A percentile compares a stretch with the other conserved stretches of the same genome.
phyloP scores from a whole-genome alignment of 1,140 invertebrate genomes.

The Drosophila virilis region DNA sequence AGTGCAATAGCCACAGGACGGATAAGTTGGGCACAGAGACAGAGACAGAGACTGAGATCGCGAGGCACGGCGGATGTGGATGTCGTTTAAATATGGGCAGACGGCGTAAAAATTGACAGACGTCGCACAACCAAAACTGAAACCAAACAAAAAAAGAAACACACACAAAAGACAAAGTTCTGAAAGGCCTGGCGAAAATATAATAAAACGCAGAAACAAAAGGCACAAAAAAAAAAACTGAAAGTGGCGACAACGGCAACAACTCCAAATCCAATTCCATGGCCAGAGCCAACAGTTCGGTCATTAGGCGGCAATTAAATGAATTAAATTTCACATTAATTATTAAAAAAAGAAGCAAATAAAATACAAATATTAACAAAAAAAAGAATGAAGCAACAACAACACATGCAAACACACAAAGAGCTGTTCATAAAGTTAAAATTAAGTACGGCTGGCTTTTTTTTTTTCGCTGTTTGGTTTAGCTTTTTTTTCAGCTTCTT shows the following conservation, averaged over 20 bases:
- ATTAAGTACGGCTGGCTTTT: conserved; percentile 41
- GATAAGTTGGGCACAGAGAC: conserved; percentile 31
- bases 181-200: conserved; percentile 47
- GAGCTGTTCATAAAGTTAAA: conserved; percentile 48
- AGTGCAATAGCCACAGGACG: conserved; percentile 64
- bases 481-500: background rate
- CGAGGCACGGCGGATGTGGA: conserved; percentile 69
- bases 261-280: conserved; percentile 13
- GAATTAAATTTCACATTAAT: conserved; percentile 78
- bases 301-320: conserved; percentile 66
- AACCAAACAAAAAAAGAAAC: conserved; percentile 1
- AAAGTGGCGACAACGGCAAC: conserved; percentile 58
- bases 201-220: conserved; percentile 37
- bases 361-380: background rate
- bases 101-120: conserved; percentile 79
- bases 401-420: conserved; percentile 6
- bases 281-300: conserved; percentile 36
- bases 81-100: conserved; percentile 79
- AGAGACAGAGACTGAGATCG: conserved; percentile 8
- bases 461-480: background rate
- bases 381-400: background rate
- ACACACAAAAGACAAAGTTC: conserved; percentile 64
- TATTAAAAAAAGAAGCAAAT: conserved; percentile 27
- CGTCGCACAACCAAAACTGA: conserved; percentile 49
- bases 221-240: conserved; percentile 38